Base-by-base conservation (phyloP, 2,797 vertebrate genomes). In the Schizopygopsis pylzovi region DNA sequence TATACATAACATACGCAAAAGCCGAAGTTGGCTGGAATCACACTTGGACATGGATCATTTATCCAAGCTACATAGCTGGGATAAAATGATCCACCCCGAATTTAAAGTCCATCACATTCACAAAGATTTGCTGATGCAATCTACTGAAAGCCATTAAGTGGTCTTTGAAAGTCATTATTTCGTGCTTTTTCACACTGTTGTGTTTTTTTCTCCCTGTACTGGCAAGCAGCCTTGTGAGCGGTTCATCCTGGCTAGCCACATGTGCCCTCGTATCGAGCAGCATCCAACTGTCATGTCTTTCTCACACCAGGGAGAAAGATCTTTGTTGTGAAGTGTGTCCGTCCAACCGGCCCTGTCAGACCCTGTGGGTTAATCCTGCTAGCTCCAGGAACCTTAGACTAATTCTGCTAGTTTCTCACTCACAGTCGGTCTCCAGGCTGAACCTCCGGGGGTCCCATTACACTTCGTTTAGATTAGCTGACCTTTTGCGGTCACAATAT, bases 381-480 rank as follows among this genome's bases (percentile, higher is more conserved):
- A 92, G 90, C 92, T 94, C 89, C 88, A 91, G 93, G 92, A 95
- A 92, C 91, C 91, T 86, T 89, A 94, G 88, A 94, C 92, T 95
- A 94, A 95, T 95, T 94, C 92, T 87, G 82, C 86, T 41, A 90
- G 92, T 91, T 89, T 92, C 91, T 87, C 80, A 91, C 90, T 91
- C 90, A 83, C 89, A 89, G 89, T 84, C 84, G 20, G 85, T 84
- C 88, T 89, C 71, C 83, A 59, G 82, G 84, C 90, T 82, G 90
- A 85, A 87, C 86, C 87, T 83, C 90, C 84, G 86, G 59, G 84
- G 90, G 89, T 90, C 92, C 84, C 90, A 84, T 87, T 90, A 91
- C 87, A 83, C 85, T 83, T 87, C 83, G 71, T 86, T 89, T 89
- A 90, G 86, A 91, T 92, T 92, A 87, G 86, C 82, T 77, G 82